phyloP scores from a whole-genome alignment of 2,797 vertebrate species.

The Sebastes taczanowskii region DNA sequence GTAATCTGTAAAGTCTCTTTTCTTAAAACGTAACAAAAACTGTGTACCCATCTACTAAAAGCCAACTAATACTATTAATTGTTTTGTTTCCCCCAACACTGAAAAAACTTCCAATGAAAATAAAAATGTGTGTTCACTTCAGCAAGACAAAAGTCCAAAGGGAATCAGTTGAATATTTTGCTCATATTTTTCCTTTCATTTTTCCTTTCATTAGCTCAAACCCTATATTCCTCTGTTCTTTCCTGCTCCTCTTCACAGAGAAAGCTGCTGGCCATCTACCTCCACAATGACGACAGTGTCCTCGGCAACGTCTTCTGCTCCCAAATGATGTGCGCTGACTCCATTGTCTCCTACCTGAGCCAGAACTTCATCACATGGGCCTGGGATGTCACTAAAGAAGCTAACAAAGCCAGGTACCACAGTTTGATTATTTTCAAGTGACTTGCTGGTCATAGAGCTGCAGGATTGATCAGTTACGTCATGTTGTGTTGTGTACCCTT shows the following conservation, averaged over 20 bases:
- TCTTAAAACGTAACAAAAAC: neutral
- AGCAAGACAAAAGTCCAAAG: neutral
- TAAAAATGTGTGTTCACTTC: neutral
- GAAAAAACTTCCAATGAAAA: neutral
- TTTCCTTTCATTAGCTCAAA: neutral
- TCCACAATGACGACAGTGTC: slow-evolving; percentile 99
- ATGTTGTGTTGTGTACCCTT: neutral
- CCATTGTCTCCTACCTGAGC: slow-evolving; percentile 98
- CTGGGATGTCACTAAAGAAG: slow-evolving; percentile 98
- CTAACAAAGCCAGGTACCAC: slow-evolving; percentile 95
- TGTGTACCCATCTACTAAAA: neutral
- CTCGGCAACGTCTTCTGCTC: slow-evolving; percentile 99
- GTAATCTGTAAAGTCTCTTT: neutral
- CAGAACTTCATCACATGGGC: slow-evolving; percentile 99
- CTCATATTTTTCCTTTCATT: neutral
- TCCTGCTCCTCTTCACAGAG: slow-evolving; percentile 86
- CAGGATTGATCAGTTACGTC: neutral
- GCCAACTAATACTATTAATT: neutral
- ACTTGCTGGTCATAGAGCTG: neutral
- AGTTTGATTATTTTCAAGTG: neutral
- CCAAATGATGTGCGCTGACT: slow-evolving; percentile 99
- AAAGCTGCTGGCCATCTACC: slow-evolving; percentile 99
- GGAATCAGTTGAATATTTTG: neutral
- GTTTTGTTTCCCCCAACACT: neutral
- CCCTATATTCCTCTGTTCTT: neutral